Evolutionary conservation across 2,888 invertebrate genomes (phyloP).

Genomic region (Leptura quadrifasciata): DNA sequence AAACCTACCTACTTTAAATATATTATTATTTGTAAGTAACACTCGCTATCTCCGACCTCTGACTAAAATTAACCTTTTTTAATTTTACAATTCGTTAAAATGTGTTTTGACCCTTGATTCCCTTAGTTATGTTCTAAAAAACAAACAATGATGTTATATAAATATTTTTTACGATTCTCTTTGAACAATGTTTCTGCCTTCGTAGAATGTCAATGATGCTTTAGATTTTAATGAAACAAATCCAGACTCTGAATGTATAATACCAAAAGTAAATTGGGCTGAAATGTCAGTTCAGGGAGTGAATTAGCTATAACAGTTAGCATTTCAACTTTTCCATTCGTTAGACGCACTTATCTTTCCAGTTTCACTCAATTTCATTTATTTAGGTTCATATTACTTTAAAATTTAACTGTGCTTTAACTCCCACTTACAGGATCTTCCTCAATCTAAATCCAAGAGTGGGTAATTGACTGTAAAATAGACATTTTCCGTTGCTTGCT

Average conservation of each 20-base stretch:
- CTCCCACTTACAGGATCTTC: not conserved
- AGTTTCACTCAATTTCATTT: constrained; percentile 32
- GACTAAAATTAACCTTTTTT: too few relatives aligned
- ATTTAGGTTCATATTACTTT: constrained; percentile 9
- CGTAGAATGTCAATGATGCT: not conserved
- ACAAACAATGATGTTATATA: not conserved
- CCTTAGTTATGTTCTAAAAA: too few relatives aligned
- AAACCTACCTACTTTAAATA: too few relatives aligned
- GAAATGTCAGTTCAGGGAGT: constrained; percentile 8
- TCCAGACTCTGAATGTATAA: not conserved
- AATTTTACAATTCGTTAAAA: too few relatives aligned
- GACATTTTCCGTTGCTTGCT: constrained; percentile 26
- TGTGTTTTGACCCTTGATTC: too few relatives aligned
- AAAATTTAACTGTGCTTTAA: constrained; percentile 24
- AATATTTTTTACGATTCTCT: not conserved
- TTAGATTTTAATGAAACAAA: not conserved
- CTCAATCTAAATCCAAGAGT: constrained; percentile 15
- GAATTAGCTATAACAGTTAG: constrained; percentile 25
- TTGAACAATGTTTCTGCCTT: not conserved
- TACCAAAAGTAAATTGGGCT: constrained; percentile 20
- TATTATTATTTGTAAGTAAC: too few relatives aligned
- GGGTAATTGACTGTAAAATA: constrained; percentile 37
- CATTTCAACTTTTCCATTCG: constrained; percentile 16
- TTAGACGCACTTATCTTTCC: constrained; percentile 20
- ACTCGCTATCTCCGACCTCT: too few relatives aligned